phyloP scores from a whole-genome alignment of 2,797 vertebrate genomes.

The Hypotaenidia philippensis region DNA sequence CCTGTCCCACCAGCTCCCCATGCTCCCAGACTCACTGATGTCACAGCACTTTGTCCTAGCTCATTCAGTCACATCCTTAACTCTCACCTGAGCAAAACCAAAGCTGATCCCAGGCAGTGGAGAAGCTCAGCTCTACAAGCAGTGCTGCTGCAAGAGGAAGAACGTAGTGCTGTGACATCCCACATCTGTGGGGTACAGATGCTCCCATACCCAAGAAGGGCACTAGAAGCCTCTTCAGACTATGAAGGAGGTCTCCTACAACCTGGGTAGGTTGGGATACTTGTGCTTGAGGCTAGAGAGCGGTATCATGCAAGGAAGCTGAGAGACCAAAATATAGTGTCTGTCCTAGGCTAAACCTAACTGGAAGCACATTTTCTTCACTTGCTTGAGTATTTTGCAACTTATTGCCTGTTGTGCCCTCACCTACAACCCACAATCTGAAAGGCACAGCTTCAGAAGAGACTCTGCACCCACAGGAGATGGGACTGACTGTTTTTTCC shows the following conservation, averaged over 20 bases:
- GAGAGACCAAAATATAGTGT: not conserved
- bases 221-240: not conserved
- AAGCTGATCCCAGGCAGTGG: not conserved
- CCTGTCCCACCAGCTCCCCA: not conserved
- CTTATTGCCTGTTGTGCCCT: not conserved
- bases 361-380: not conserved
- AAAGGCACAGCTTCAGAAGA: not conserved
- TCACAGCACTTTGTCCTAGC: not conserved
- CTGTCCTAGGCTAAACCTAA: rapidly evolving
- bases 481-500: not conserved
- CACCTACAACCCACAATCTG: rapidly evolving
- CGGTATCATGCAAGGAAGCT: not conserved
- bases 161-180: too few relatives aligned
- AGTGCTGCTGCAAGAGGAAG: not conserved
- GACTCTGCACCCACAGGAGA: not conserved
- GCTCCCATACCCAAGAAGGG: not conserved
- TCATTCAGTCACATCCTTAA: not conserved
- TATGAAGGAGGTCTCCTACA: not conserved
- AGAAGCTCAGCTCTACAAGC: not conserved
- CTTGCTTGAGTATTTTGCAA: rapidly evolving
- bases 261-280: not conserved
- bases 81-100: not conserved
- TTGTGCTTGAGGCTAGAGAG: not conserved
- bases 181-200: not conserved
- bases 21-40: not conserved